Base-by-base conservation (phyloP, 2,888 invertebrate genomes). In the Choristoneura rosaceana region DNA sequence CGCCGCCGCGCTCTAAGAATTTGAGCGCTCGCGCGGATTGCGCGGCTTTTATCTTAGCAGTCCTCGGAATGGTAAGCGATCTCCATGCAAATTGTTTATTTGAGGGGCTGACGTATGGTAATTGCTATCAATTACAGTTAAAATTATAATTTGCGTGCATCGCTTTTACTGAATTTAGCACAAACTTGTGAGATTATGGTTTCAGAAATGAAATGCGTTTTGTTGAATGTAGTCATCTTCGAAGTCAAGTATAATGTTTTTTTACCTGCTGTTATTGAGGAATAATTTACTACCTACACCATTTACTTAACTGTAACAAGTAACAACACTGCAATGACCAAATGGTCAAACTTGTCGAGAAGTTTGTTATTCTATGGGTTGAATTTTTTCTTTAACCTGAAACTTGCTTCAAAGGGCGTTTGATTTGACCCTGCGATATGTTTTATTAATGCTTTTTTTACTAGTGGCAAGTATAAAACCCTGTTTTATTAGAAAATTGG, bases 1-100 rank as follows among this genome's bases (percentile, higher is more conserved):
- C 86, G 89, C 91, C 89, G 89, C 87, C 86, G 88, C 85, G 91
- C 88, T 87, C 87, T 84, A 90, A 91, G 92, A 92, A 91, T 92
- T 92, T 91, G 89, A 91, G 87, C 91, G 87, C 88, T 88, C 84
- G 84, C 84, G 84, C 87, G 91, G 91, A 90, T 92, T 91, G 90
- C 83, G 82, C 84, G 87, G 90, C 88, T 91, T 91, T 93, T 91
- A 90, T 91, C 88, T 87, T 84, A 87, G 85, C 84, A 84, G 84
- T 84, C 81, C 85, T 84, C 84, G 83, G 84, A 88, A 89, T 89
- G 85, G 88, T 86, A 84, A 87, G 84, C 85, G 88, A 91, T 90
- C 87, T 88, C 85, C 84, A 90, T 90, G 90, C 88, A 90, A 90
- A 91, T 91, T 86, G 85, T 89, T 88, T 87, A 82, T 86, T 84